Evolutionary conservation across 2,797 vertebrate species (phyloP).

Genomic region (Diceros bicornis): DNA sequence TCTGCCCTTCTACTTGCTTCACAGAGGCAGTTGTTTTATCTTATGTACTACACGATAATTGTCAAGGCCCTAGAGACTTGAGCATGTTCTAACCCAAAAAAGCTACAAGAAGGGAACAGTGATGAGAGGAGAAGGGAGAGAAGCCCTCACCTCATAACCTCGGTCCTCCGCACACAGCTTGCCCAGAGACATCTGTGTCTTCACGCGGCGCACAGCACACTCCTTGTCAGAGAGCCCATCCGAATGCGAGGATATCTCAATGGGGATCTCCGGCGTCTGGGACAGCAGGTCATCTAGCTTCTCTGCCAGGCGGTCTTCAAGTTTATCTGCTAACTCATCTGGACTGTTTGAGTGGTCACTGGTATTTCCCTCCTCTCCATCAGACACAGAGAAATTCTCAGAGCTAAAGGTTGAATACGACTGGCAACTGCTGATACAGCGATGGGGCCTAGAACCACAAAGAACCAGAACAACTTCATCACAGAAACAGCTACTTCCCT

Average conservation of each 20-base stretch:
- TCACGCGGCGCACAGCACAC: conserved; percentile 97
- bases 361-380: conserved; percentile 99
- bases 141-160: conserved; percentile 94
- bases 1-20: not conserved
- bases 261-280: conserved; percentile 97
- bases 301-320: conserved; percentile 93
- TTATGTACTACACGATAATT: not conserved
- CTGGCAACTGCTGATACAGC: conserved; percentile 98
- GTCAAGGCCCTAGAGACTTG: not conserved
- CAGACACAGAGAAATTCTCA: conserved; percentile 98
- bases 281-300: conserved; percentile 96
- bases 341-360: conserved; percentile 98
- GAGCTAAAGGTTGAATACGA: conserved; percentile 99
- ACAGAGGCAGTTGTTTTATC: not conserved
- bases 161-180: conserved; percentile 97
- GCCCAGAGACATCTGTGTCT: conserved; percentile 99
- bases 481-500: fast-evolving
- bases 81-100: not conserved
- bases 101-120: not conserved
- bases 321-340: conserved; percentile 92
- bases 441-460: conserved; percentile 93
- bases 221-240: conserved; percentile 99
- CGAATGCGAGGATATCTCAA: conserved; percentile 98
- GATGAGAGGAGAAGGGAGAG: not conserved
- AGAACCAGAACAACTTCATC: not conserved